Base-by-base conservation (phyloP, 2,113 vertebrate genomes). In the Hucho hucho region DNA sequence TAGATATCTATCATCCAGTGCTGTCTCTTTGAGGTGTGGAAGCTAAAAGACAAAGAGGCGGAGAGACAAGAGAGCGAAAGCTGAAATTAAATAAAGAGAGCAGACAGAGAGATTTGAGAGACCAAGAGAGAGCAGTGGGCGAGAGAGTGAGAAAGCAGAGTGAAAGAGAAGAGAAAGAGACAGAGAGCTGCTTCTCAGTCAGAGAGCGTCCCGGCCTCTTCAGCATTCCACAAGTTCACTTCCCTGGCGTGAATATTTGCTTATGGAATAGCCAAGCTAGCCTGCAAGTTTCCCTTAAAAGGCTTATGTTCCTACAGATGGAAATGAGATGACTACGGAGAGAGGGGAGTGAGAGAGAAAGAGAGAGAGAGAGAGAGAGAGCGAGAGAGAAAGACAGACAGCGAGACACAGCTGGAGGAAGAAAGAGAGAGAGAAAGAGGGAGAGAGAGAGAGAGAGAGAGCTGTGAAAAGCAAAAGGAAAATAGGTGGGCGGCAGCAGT, bases 281-380 rank as follows among this genome's bases (percentile, higher is more conserved):
- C 58, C 59, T 61, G 74, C 70, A 66, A 77, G 72, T 82, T 81
- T 73, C 24, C 70, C 53, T 56, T 61, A 53, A 79, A 80, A 76
- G 68, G 67, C 67, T 83, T 32, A 74, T 22, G 46, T 53, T 16
- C 24, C 77, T 66, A 58, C 61, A 71, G 79, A 46, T 20, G 71
- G 63, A 75, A 73, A 72, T 71, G 18, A 76, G 53, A 70, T 70
- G 2, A 43, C 37, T 43, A 43, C 9, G 6, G 43, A 11, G 69
- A 22, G 69, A n/a, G 4, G 47, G 46, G 16, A 32, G 53, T 32
- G 49, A 32, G 26, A 28, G 14, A 25, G 24, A 5, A 20, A 22
- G n/a, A 47, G 37, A 69, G n/a, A 6, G 28, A 53, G 25, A 7
- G 12, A n/a, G 1, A 16, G 69, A 14, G 25, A 29, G 69, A 22